A percentile compares a stretch with the other conserved stretches of the same genome.
Conservation (phyloP, 2,113 vertebrate genomes). For the Microcebus murinus region DNA sequence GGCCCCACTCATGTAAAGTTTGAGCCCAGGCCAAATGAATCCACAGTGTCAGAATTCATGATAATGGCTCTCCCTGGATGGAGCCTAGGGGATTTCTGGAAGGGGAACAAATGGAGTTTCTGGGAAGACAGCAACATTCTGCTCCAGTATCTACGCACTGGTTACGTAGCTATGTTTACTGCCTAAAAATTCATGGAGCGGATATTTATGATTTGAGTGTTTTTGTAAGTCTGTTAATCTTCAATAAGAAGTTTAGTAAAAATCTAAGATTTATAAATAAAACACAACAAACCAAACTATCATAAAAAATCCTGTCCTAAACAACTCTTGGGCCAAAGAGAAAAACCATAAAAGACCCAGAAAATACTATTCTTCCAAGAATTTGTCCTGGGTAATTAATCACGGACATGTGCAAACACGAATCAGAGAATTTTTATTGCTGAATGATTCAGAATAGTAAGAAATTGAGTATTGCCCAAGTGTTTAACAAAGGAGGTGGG, state of each 20-base stretch:
- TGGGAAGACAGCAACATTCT: rapidly evolving
- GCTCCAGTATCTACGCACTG: rapidly evolving
- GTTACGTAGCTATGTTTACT: rapidly evolving
- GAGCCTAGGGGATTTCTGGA: rapidly evolving
- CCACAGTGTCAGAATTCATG: background rate
- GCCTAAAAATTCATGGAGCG: background rate
- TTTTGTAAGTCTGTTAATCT: background rate
- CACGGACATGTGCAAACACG: background rate
- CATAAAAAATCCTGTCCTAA: background rate
- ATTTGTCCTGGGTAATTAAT: background rate
- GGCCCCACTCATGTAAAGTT: background rate
- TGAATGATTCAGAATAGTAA: background rate
- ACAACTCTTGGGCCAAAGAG: background rate
- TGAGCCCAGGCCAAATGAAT: background rate
- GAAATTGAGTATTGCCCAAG: background rate
- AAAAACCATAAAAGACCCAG: background rate
- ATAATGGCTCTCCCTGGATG: rapidly evolving
- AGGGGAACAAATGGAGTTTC: no score
- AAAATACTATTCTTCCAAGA: background rate
- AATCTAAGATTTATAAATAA: background rate
- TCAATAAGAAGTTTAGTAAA: background rate
- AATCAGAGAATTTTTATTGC: background rate
- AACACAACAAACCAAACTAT: background rate
- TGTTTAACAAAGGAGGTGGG: background rate
- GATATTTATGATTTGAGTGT: background rate